Evolutionary conservation across 2,888 invertebrate genomes (phyloP).

Genomic region (Limnephilus rhombicus): DNA sequence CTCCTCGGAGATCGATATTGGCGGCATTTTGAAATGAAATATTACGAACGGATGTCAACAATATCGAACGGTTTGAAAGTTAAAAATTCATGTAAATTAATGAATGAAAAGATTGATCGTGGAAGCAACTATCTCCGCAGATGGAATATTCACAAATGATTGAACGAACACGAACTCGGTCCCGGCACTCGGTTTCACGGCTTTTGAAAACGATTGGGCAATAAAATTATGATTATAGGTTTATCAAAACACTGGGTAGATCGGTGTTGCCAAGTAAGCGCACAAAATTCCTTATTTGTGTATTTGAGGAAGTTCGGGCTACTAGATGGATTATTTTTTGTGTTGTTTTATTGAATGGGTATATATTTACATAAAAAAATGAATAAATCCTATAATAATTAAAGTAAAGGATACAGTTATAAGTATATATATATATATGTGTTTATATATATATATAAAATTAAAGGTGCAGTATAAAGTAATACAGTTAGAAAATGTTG

Average conservation of each 20-base stretch:
- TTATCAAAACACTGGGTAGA: conserved; percentile 23
- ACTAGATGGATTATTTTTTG: background rate
- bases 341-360: background rate
- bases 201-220: background rate
- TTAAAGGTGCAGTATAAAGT: no score
- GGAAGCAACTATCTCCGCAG: conserved; percentile 15
- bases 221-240: conserved; percentile 11
- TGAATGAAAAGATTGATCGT: background rate
- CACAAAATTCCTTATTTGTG: conserved; percentile 22
- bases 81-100: background rate
- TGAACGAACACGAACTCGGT: conserved; percentile 26
- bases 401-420: no score
- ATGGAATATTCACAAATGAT: conserved; percentile 35
- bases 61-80: conserved; percentile 1
- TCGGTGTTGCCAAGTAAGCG: conserved; percentile 15
- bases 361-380: no score
- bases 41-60: background rate
- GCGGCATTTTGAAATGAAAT: conserved; percentile 71
- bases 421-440: no score
- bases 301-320: background rate
- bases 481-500: no score
- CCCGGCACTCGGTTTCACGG: background rate
- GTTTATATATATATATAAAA: no score
- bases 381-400: no score
- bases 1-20: conserved; percentile 74